Base-by-base conservation (phyloP, 2,888 invertebrate species). In the Scaptodrosophila latifasciaeformis region DNA sequence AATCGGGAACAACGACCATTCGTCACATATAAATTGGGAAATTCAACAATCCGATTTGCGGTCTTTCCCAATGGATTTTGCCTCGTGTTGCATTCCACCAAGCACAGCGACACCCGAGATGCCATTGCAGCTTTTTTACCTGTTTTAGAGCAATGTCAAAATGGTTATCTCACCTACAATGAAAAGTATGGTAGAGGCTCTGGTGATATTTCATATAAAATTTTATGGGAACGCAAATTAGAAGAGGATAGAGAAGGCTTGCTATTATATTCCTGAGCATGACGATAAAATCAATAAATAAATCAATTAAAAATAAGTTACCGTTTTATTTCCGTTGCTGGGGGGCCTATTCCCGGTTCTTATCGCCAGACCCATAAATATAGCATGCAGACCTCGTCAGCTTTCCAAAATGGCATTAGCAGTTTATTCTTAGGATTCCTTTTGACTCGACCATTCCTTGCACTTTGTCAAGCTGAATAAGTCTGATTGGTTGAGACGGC, bases 11-110 rank as follows among this genome's bases (percentile, higher is more conserved):
- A 9, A 1, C 60, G 69, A 2, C 72, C 69, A 1, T 74, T 78
- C 6, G 12, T 76, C 0, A 78, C 64, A 4, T 74, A 64, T 31
- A 66, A 62, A 17, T 43, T 56, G 10, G 59, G 64, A 0, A 50
- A 31, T 0, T 48, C 9, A 1, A 13, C 45, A 1, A 45, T 76
- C 0, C n/a, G 60, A 35, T 76, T 74, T 17, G 76, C 67, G 0
- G 46, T 74, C 5, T 74, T 74, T 30, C 44, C 64, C 43, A 74
- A 67, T 15, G 72, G 72, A 1, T 79, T 42, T 10, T 69, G 79
- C 0, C 30, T 74, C 27, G 64, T 59, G 1, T 29, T 79, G 1
- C 62, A 69, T 53, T 64, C 69, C 1, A 49, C n/a, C 1, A 49
- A 54, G 3, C 72, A 66, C 27, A 54, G 39, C 17, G 72, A 78